Conservation (phyloP, 2,797 vertebrate species). For the Tinamus major region DNA sequence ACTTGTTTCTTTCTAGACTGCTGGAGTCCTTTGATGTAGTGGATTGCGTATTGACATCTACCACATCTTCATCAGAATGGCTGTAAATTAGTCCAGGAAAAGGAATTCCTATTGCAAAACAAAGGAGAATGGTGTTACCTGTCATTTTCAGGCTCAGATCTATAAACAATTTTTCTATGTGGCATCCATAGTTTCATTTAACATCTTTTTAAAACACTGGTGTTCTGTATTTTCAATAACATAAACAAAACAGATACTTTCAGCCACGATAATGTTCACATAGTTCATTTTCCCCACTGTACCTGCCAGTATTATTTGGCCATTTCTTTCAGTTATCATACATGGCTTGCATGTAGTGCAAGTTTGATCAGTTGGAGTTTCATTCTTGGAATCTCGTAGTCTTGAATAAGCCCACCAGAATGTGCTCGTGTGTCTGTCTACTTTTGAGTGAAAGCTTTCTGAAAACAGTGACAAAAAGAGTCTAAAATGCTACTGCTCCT, state of each 20-base stretch:
- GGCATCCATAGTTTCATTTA: background rate
- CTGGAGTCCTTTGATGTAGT: too few relatives aligned
- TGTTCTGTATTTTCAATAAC: background rate
- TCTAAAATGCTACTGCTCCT: background rate
- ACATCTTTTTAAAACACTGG: background rate
- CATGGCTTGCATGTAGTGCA: background rate
- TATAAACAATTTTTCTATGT: background rate
- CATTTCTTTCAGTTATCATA: background rate
- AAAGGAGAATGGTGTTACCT: background rate
- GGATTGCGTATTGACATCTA: background rate
- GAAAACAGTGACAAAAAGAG: background rate
- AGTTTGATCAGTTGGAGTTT: background rate
- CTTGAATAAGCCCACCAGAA: background rate
- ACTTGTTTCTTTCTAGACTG: background rate
- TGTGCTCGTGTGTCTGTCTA: background rate
- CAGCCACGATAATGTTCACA: background rate
- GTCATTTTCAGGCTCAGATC: background rate
- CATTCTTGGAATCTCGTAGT: background rate
- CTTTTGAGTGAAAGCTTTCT: background rate
- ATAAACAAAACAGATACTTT: background rate
- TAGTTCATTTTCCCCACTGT: background rate
- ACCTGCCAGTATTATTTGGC: background rate
- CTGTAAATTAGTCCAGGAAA: background rate
- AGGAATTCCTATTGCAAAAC: background rate
- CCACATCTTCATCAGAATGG: background rate